phyloP scores from a whole-genome alignment of 2,797 vertebrate species.

The Amniataba percoides region DNA sequence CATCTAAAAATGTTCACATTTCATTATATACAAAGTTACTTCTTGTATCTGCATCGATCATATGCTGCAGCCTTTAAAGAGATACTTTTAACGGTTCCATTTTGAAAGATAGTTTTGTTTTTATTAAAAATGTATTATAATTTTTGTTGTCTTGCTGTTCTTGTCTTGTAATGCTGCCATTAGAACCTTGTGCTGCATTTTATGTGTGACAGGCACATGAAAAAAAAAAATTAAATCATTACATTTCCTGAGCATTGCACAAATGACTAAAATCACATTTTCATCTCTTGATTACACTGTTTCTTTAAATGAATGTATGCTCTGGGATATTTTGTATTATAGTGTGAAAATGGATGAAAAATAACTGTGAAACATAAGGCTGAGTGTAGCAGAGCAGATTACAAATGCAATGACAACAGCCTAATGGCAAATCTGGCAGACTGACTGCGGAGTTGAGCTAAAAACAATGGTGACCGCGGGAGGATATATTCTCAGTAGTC shows the following conservation, averaged over 20 bases:
- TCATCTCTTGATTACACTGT: conserved; percentile 3
- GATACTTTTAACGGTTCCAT: not conserved
- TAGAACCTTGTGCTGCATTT: not conserved
- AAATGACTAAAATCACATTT: not conserved
- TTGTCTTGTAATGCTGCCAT: not conserved
- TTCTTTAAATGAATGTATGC: conserved; percentile 38
- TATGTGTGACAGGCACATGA: not conserved
- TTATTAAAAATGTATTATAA: not conserved
- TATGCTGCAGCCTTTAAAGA: not conserved
- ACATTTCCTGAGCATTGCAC: not conserved
- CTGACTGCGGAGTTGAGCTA: conserved; percentile 38
- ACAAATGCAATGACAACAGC: conserved; percentile 49
- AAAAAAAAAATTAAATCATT: conserved; percentile 8
- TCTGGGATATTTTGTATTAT: conserved; percentile 13
- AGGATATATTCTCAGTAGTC: conserved; percentile 31
- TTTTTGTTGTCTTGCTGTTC: not conserved
- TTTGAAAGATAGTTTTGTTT: not conserved
- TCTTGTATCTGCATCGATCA: not conserved
- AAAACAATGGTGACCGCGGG: conserved; percentile 35
- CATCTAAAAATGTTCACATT: not conserved
- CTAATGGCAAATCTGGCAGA: conserved; percentile 61
- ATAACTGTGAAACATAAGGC: conserved; percentile 32
- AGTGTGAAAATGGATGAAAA: conserved; percentile 13
- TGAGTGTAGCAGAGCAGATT: conserved; percentile 44
- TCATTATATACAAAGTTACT: not conserved